A percentile compares a stretch with the other conserved stretches of the same genome.
Conservation (phyloP, 2,797 vertebrate species). For the Acropternis orthonyx region DNA sequence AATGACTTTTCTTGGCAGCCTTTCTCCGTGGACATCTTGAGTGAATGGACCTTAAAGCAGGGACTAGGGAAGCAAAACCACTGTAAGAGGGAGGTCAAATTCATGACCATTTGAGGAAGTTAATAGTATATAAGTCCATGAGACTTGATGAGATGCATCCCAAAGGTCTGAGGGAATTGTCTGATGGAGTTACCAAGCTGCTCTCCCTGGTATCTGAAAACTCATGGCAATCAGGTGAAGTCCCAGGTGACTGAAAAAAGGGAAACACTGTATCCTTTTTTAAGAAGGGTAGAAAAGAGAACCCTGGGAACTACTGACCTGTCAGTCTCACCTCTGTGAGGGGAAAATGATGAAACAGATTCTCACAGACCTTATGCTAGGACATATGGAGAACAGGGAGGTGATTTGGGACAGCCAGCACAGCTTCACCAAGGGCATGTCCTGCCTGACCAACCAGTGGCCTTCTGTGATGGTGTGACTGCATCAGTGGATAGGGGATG, state of each 20-base stretch:
- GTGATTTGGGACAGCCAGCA: fast-evolving
- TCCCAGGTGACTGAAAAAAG: not conserved
- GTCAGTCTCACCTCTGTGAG: not conserved
- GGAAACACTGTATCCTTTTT: not conserved
- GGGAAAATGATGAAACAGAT: not conserved
- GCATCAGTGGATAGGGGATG: not conserved
- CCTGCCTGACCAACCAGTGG: not conserved
- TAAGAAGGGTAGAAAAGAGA: not conserved
- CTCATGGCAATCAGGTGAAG: not conserved
- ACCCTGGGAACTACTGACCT: not conserved
- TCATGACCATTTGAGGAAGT: fast-evolving
- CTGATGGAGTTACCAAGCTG: not conserved
- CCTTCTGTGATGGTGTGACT: not conserved
- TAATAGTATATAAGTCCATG: not conserved
- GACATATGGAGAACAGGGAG: not conserved
- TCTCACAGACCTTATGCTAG: not conserved
- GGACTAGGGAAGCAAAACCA: not conserved
- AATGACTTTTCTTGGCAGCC: not conserved
- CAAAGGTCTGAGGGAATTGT: not conserved
- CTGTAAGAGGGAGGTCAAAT: not conserved
- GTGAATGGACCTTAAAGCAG: not conserved
- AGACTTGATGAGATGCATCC: not conserved
- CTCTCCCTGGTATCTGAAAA: not conserved
- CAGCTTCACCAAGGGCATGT: not conserved
- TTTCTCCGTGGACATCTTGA: not conserved